A percentile compares a stretch with the other conserved stretches of the same genome.
Conservation (phyloP, 2,888 invertebrate species). For the Apotomis turbidana region DNA sequence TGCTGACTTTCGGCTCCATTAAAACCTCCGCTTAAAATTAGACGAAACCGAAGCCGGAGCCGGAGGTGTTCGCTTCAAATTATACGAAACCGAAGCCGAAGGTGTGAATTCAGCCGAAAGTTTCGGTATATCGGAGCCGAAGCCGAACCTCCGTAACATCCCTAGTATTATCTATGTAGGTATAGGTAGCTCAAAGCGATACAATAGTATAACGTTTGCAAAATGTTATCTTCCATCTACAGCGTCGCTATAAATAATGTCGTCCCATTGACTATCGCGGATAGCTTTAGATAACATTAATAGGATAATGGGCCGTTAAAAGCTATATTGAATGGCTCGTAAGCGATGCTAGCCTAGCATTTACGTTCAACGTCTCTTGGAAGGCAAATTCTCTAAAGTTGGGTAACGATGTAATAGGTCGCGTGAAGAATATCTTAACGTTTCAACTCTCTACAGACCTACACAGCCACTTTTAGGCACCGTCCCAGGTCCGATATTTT, state of each 20-base stretch:
- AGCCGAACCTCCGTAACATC: no score
- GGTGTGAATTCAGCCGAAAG: no score
- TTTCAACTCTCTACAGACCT: not conserved
- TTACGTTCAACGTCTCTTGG: not conserved
- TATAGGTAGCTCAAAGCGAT: not conserved
- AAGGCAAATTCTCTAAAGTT: not conserved
- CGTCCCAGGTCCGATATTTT: no score
- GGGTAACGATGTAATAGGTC: constrained; percentile 1
- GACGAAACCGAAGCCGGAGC: no score
- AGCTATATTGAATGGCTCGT: constrained; percentile 18
- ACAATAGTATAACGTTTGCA: not conserved
- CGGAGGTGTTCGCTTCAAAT: no score
- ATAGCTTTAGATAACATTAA: constrained; percentile 30
- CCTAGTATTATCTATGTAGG: no score
- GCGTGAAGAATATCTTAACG: not conserved
- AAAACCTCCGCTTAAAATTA: no score
- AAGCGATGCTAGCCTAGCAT: not conserved
- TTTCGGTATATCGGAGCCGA: no score
- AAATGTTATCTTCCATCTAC: constrained; percentile 8
- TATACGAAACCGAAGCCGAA: no score
- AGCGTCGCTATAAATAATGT: constrained; percentile 21
- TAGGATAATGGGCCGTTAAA: constrained; percentile 27
- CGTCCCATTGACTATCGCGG: constrained; percentile 15
- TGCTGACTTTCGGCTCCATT: no score
- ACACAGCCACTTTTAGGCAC: no score